Base-by-base conservation (phyloP, 2,888 invertebrate species). In the Eupeodes luniger region DNA sequence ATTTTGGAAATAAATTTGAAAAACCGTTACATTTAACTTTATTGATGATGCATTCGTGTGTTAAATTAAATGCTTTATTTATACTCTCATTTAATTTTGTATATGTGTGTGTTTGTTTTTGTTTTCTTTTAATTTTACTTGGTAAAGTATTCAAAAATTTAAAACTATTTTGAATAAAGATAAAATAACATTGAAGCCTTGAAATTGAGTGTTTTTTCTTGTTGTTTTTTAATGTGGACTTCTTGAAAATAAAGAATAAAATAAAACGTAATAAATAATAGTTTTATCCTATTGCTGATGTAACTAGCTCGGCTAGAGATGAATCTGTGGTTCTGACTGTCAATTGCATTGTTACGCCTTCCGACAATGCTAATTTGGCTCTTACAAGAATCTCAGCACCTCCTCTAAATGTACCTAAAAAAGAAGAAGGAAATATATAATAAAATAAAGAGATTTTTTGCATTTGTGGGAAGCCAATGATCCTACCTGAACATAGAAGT, bases 331-430 rank as follows among this genome's bases (percentile, higher is more conserved):
- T 97, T 62, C 98, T 94, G 0, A 99, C 97, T 0, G 98, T 97
- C 76, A 99, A 94, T 92, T 98, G 97, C 97, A 99, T 98, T 4
- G 98, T 98, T 0, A 99, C 97, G n/a, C 97, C 96, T 47, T 95
- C 95, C 53, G 95, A 95, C 44, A 94, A 92, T 0, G 96, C 95
- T n/a, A 98, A 94, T 93, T 98, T 97, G 4, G 98, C 97, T 85
- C 97, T 95, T 0, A 98, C 97, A 77, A 99, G 94, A 47, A 99
- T 96, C 82, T 99, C 98, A 76, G 96, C 96, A 0, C 98, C 98
- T 0, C 98, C 98, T 81, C 99, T 95, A 93, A 98, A 99, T 36
- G 97, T 94, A 9, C 98, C 97, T 94, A 90, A 67, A 91, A 67
- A 91, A 0, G 10, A 6, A 34, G 16, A 51, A 1, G 55, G 75